A percentile compares a stretch with the other conserved stretches of the same genome.
These are phyloP conservation scores for Aythya baeri DNA, from an alignment of 2,113 vertebrate genomes.

Conservation along the genomic window DNA sequence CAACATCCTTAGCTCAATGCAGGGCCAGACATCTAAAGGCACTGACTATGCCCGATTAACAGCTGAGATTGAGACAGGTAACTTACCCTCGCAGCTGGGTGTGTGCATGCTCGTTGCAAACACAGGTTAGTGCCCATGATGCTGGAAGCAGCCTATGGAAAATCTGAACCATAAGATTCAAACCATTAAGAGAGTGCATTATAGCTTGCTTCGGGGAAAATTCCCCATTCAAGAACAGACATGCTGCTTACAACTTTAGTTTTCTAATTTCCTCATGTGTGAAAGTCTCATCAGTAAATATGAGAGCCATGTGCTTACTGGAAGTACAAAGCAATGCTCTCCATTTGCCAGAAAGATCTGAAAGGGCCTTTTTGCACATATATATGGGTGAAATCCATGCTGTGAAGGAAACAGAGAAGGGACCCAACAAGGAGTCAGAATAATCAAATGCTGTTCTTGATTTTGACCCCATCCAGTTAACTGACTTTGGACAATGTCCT, in stretches of 20 bases:
- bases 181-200: neutral
- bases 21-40: neutral
- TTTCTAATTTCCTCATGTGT: slow-evolving; percentile 30
- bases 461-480: neutral
- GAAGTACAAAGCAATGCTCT: neutral
- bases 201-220: slow-evolving; percentile 51
- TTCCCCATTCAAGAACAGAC: slow-evolving; percentile 64
- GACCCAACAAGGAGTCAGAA: neutral
- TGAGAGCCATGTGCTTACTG: neutral
- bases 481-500: neutral
- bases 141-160: slow-evolving; percentile 41
- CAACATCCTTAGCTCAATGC: rapidly evolving
- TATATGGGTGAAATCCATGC: neutral
- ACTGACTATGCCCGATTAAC: neutral
- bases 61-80: neutral
- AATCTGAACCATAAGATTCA: slow-evolving; percentile 14
- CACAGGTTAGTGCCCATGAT: neutral
- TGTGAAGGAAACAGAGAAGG: neutral
- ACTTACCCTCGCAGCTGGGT: neutral
- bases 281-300: slow-evolving; percentile 15
- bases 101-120: neutral
- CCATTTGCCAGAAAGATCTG: neutral
- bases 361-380: neutral
- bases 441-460: neutral
- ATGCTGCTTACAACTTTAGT: neutral